Percentiles rank a stretch among this genome's conserved stretches.
phyloP scores from a whole-genome alignment of 2,888 invertebrate species.

The Lydus trimaculatus region DNA sequence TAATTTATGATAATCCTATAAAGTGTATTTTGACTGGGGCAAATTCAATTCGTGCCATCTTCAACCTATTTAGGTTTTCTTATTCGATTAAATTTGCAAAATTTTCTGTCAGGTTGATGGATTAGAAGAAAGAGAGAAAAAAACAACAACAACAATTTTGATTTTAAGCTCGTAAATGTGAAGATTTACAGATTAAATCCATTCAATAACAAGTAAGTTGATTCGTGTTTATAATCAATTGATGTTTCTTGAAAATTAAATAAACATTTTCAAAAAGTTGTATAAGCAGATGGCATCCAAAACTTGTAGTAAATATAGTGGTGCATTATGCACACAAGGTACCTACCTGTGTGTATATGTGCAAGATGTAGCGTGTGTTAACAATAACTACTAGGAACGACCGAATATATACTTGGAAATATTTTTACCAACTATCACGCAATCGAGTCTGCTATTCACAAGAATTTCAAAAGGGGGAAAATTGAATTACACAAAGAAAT shows the following conservation, averaged over 20 bases:
- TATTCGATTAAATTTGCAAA: conserved; percentile 30
- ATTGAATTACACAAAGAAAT: neutral
- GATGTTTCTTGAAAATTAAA: neutral
- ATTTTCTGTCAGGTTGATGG: conserved; percentile 14
- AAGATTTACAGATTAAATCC: neutral
- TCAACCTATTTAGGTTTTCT: conserved; percentile 34
- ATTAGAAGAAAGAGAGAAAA: neutral
- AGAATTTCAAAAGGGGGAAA: neutral
- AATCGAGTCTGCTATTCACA: conserved; percentile 3
- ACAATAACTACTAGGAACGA: neutral
- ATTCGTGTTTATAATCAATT: neutral
- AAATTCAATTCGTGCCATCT: conserved; percentile 46
- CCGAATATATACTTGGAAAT: neutral
- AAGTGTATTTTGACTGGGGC: conserved; percentile 52
- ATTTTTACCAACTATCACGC: conserved; percentile 2
- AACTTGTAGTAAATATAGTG: neutral
- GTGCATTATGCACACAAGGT: neutral
- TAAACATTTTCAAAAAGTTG: neutral
- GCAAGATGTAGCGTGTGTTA: conserved; percentile 2
- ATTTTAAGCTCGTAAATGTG: neutral
- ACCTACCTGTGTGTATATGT: neutral
- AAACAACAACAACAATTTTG: neutral
- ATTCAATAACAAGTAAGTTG: neutral
- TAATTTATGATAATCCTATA: conserved; percentile 56
- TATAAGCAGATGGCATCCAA: conserved; percentile 3